phyloP scores from a whole-genome alignment of 2,888 invertebrate genomes.

The Coelinius sp. region DNA sequence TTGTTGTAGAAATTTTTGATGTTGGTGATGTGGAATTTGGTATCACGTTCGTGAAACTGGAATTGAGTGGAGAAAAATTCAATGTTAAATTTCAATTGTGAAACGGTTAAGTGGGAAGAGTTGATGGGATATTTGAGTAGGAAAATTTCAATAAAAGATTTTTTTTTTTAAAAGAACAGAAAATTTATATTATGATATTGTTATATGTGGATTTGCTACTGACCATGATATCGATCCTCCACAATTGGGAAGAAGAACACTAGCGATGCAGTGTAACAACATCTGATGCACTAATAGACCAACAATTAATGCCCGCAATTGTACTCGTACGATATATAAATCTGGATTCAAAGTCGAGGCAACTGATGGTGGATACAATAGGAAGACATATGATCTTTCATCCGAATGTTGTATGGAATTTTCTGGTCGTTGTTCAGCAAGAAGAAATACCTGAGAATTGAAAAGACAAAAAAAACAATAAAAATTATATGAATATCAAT shows the following conservation, averaged over 20 bases:
- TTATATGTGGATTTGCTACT: too few species aligned
- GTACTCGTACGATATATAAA: slow-evolving; percentile 85
- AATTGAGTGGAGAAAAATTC: neutral
- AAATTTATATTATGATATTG: neutral
- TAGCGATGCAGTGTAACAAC: slow-evolving; percentile 91
- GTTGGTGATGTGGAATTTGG: slow-evolving; percentile 60
- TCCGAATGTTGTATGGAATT: slow-evolving; percentile 73
- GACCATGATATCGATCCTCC: slow-evolving; percentile 76
- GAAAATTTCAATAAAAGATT: too few species aligned
- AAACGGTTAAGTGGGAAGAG: too few species aligned
- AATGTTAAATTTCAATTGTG: neutral
- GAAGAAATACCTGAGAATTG: slow-evolving; percentile 73
- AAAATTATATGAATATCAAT: neutral
- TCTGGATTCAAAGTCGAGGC: slow-evolving; percentile 81
- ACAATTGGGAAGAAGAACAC: slow-evolving; percentile 84
- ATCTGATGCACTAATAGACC: slow-evolving; percentile 94
- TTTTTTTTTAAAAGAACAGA: too few species aligned
- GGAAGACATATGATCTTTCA: slow-evolving; percentile 90
- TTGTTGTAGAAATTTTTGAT: slow-evolving; percentile 51
- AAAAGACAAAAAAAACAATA: slow-evolving; percentile 16
- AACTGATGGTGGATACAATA: slow-evolving; percentile 85
- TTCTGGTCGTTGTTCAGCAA: slow-evolving; percentile 74
- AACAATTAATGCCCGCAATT: slow-evolving; percentile 89
- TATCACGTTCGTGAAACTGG: slow-evolving; percentile 70
- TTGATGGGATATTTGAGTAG: too few species aligned